Percentiles rank a stretch among this genome's conserved stretches.
Evolutionary conservation across 2,113 vertebrate genomes (phyloP).

Genomic region (Vanacampus margaritifer): DNA sequence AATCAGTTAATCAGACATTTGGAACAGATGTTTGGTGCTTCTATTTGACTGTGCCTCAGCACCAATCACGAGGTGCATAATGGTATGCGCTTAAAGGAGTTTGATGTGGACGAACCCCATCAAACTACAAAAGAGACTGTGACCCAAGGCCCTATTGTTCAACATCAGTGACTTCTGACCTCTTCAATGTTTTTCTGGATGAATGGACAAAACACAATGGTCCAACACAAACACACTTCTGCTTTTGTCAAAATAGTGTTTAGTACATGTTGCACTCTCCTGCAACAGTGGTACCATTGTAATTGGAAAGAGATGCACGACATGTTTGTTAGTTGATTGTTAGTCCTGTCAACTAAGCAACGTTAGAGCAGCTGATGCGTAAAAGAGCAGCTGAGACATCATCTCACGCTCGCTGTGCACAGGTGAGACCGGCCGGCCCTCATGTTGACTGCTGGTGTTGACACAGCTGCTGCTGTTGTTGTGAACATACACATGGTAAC

Average conservation of each 20-base stretch:
- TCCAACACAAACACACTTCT: not conserved
- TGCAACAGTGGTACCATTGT: not conserved
- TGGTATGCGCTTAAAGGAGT: not conserved
- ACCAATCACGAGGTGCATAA: not conserved
- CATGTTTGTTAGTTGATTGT: conserved; percentile 8
- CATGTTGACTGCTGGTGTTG: conserved; percentile 50
- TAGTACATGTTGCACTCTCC: not conserved
- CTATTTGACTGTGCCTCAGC: not conserved
- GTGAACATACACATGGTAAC: conserved; percentile 39
- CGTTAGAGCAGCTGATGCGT: conserved; percentile 15
- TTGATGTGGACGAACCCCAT: not conserved
- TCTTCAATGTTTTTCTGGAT: not conserved
- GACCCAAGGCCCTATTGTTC: not conserved
- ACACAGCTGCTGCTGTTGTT: conserved; percentile 62
- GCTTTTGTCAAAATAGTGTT: not conserved
- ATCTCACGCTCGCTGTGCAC: conserved; percentile 21
- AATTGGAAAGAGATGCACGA: not conserved
- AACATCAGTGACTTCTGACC: not conserved
- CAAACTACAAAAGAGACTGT: not conserved
- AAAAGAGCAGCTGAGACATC: conserved; percentile 47
- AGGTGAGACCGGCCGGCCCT: conserved; percentile 49
- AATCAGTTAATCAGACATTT: too few relatives aligned
- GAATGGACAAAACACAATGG: not conserved
- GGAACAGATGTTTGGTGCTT: not conserved
- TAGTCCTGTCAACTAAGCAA: conserved; percentile 3